A percentile compares a stretch with the other conserved stretches of the same genome.
Conservation (phyloP, 2,797 vertebrate species). For the Hybognathus amarus region DNA sequence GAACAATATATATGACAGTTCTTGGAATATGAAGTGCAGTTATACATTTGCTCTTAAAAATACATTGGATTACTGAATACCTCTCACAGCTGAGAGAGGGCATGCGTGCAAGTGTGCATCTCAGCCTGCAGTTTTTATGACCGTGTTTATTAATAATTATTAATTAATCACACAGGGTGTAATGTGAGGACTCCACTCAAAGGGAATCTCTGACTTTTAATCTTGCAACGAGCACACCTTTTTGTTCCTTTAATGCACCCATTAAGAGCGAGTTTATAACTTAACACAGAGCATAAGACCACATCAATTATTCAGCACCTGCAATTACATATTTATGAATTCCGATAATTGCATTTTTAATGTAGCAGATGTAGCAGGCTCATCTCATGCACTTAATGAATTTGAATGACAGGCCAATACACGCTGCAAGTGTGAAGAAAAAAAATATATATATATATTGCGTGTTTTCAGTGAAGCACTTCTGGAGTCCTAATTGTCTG, state of each 20-base stretch:
- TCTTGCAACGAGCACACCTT: constrained; percentile 71
- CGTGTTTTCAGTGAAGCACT: not conserved
- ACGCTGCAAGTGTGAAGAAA: not conserved
- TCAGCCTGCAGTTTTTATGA: not conserved
- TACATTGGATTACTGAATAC: not conserved
- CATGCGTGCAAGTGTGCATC: not conserved
- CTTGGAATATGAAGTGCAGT: not conserved
- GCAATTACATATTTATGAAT: constrained; percentile 80
- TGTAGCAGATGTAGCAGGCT: constrained; percentile 76
- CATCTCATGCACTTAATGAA: constrained; percentile 78
- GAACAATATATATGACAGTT: not conserved
- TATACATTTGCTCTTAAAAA: not conserved
- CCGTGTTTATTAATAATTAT: constrained; percentile 25
- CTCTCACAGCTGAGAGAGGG: not conserved
- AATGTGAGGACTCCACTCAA: constrained; percentile 2
- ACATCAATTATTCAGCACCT: constrained; percentile 78
- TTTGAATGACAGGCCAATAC: constrained; percentile 72
- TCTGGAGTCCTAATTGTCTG: constrained; percentile 42
- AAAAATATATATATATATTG: constrained; percentile 2
- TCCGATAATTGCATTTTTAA: constrained; percentile 82
- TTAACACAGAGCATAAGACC: constrained; percentile 70
- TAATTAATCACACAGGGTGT: constrained; percentile 27
- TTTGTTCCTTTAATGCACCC: constrained; percentile 70
- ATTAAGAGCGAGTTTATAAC: constrained; percentile 75
- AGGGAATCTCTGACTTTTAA: constrained; percentile 66